Percentiles rank a stretch among this genome's conserved stretches.
Conservation (phyloP, 2,797 vertebrate genomes). For the Halcyon smyrnensis region DNA sequence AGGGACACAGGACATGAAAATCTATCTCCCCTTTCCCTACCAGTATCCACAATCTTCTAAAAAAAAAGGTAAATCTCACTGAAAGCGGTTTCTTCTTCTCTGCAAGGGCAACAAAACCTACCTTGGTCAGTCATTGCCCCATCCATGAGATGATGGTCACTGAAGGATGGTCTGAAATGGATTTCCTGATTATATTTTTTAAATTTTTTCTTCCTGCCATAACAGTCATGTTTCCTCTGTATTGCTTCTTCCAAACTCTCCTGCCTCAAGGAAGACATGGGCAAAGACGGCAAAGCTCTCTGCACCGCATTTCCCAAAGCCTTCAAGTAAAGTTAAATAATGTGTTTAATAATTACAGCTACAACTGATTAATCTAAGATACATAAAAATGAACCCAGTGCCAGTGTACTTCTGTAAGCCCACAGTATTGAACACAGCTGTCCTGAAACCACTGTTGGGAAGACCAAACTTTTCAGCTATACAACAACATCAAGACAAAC, state of each 20-base stretch:
- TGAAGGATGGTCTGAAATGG: background rate
- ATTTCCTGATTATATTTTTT: background rate
- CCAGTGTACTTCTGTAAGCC: background rate
- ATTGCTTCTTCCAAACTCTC: background rate
- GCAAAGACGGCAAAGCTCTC: background rate
- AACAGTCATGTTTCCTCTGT: background rate
- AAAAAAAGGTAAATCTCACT: background rate
- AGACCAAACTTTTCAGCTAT: background rate
- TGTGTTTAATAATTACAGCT: background rate
- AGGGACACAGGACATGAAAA: background rate
- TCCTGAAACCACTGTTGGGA: background rate
- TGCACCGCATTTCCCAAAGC: background rate
- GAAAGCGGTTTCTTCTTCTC: accelerated
- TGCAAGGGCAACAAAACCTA: background rate
- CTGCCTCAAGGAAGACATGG: background rate
- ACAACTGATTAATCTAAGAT: background rate
- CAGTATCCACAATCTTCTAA: background rate
- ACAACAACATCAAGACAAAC: background rate
- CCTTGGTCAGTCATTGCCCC: background rate
- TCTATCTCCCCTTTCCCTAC: background rate
- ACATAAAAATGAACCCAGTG: background rate
- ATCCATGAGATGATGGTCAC: too few species aligned
- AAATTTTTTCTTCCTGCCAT: accelerated
- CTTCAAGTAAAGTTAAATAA: background rate
- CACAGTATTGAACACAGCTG: background rate